Evolutionary conservation across 2,113 vertebrate species (phyloP), one percentile per base, ranked within the genome.

Genomic region (Tupaia tana): DNA sequence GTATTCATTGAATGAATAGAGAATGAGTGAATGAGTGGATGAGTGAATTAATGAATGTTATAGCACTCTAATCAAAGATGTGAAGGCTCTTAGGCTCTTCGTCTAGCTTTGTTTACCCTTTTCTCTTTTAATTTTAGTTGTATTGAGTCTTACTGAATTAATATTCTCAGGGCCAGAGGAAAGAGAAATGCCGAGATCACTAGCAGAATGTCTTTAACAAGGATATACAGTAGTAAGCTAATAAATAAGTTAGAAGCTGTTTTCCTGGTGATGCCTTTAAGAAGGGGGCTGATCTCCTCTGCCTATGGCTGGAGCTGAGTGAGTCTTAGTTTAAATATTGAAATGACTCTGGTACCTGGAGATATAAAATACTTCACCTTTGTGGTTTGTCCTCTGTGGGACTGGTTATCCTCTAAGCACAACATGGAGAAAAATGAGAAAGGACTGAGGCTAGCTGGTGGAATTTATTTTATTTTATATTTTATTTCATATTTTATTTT

Each of bases 271-370:
- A 79, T 66, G n/a, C 31, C 24, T 67, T 19, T 10, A 56, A 95
- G 77, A 66, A 43, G 6, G 13, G 19, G 14, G 14, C 66, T 7
- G 1, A 52, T 54, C 19, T 67, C 59, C 58, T 63, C 12, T 71
- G 56, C 7, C 19, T 43, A 43, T 43, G 43, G 43, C 43, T 59
- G 16, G 83, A 86, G 25, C 20, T 54, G 34, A 89, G 6, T 19
- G 29, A 89, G 24, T 86, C n/a, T 91, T 83, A 63, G 69, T 79
- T 91, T 91, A 86, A 94, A 91, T 93, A 24, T 24, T 82, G 54
- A 94, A 89, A 59, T 92, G 67, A 84, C 13, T 15, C 64, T 84
- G 70, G 54, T 1, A 71, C 11, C 79, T 56, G 64, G 86, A 69
- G 86, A 58, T 24, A 61, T 24, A 54, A 93, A 90, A 80, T 69